phyloP scores from a whole-genome alignment of 2,888 invertebrate genomes.

The Abrostola tripartita region DNA sequence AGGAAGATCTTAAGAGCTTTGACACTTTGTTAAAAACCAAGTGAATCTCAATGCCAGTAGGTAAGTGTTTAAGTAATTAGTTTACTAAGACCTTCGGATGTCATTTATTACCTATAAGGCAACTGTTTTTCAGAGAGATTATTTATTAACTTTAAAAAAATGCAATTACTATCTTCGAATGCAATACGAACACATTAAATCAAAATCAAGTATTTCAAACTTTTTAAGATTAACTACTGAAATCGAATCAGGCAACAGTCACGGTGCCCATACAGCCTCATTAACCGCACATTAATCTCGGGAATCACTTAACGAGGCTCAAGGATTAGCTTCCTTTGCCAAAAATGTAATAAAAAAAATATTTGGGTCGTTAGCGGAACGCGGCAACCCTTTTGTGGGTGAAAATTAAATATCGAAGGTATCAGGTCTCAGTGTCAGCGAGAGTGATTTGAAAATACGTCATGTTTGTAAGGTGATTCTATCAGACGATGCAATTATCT shows the following conservation, averaged over 20 bases:
- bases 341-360: constrained; percentile 69
- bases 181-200: constrained; percentile 1
- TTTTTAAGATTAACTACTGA: constrained; percentile 47
- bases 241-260: constrained; percentile 49
- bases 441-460: neutral
- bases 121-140: too few relatives aligned
- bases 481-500: too few relatives aligned
- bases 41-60: too few relatives aligned
- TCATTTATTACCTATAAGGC: too few relatives aligned
- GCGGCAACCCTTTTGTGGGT: constrained; percentile 65
- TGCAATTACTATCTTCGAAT: neutral
- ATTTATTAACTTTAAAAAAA: neutral
- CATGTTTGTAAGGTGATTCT: neutral
- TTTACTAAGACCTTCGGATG: too few relatives aligned
- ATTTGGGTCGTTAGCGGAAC: constrained; percentile 73
- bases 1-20: too few relatives aligned
- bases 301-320: constrained; percentile 78
- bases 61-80: too few relatives aligned
- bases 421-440: constrained; percentile 43
- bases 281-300: constrained; percentile 76
- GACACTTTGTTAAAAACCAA: too few relatives aligned
- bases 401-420: constrained; percentile 52
- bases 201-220: constrained; percentile 32
- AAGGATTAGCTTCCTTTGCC: constrained; percentile 68
- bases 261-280: constrained; percentile 63